Conservation (phyloP, 2,797 vertebrate species). For the Cottoperca gobio region DNA sequence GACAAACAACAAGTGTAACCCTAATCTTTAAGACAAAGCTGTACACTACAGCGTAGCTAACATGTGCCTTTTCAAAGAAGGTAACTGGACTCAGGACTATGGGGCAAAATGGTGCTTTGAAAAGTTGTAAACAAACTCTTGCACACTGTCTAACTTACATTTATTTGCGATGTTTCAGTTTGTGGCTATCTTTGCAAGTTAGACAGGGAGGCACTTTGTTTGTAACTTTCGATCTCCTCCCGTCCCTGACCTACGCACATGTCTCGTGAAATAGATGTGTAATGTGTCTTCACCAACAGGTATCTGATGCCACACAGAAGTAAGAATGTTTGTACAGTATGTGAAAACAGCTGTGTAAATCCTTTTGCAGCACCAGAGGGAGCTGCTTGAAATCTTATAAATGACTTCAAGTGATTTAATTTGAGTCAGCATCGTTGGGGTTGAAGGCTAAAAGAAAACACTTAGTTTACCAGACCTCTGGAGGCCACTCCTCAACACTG, state of each 20-base stretch:
- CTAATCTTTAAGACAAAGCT: neutral
- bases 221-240: too few relatives aligned
- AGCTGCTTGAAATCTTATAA: neutral
- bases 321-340: too few relatives aligned
- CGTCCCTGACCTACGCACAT: too few relatives aligned
- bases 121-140: too few relatives aligned
- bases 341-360: neutral
- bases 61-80: neutral
- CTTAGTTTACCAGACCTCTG: neutral
- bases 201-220: too few relatives aligned
- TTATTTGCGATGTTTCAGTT: too few relatives aligned
- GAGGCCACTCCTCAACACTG: neutral
- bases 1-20: slow-evolving; percentile 2
- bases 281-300: neutral
- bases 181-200: too few relatives aligned
- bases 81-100: neutral
- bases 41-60: neutral
- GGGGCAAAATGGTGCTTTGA: neutral
- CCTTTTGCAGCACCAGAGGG: neutral
- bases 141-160: too few relatives aligned
- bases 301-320: neutral
- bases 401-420: neutral
- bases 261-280: too few relatives aligned
- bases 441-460: neutral
- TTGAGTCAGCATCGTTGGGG: too few relatives aligned